Base-by-base conservation (phyloP, 1,140 invertebrate genomes). In the Nephotettix cincticeps region DNA sequence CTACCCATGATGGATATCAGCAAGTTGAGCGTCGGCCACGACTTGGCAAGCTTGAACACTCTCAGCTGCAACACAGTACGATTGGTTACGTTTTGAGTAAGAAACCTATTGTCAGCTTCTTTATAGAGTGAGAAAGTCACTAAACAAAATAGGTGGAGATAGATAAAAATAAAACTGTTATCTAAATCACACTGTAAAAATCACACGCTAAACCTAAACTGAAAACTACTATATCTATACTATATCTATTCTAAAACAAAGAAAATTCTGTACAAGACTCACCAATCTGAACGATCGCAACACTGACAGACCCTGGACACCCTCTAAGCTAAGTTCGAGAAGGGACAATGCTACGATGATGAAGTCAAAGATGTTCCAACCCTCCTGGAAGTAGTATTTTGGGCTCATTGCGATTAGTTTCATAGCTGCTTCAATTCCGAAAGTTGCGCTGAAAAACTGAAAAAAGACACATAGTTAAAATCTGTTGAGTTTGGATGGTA, bases 351-450 rank as follows among this genome's bases (percentile, higher is more conserved):
- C 90, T 76, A 99, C 97, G 82, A 99, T 99, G 77, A 99, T 93
- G 81, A 98, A 97, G 86, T 99, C 97, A 84, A 99, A 99, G 76
- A 97, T 96, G 81, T 99, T 99, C 96, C 96, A 99, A 68, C 95
- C 95, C 82, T 98, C 96, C 89, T 97, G 94, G 86, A 99, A 98
- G 84, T 99, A 99, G 83, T 87, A 95, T 78, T 97, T 94, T 66
- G 96, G 96, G 83, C 95, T 97, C 90, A 98, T 95, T 2, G 97
- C 97, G 78, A 97, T 90, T 72, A 99, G 86, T 82, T 99, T 99
- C 81, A 97, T 84, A 29, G 89, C 90, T n/a, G 95, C 95, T 88
- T 99, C 97, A 78, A 97, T 94, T 71, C 92, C 95, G 82, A 99
- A 99, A 66, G 97, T 99, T 43, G 94, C 95, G 58, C 96, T 98